A percentile compares a stretch with the other conserved stretches of the same genome.
These are phyloP conservation scores for Kryptolebias marmoratus DNA, from an alignment of 2,113 vertebrate genomes.

Conservation along the genomic window DNA sequence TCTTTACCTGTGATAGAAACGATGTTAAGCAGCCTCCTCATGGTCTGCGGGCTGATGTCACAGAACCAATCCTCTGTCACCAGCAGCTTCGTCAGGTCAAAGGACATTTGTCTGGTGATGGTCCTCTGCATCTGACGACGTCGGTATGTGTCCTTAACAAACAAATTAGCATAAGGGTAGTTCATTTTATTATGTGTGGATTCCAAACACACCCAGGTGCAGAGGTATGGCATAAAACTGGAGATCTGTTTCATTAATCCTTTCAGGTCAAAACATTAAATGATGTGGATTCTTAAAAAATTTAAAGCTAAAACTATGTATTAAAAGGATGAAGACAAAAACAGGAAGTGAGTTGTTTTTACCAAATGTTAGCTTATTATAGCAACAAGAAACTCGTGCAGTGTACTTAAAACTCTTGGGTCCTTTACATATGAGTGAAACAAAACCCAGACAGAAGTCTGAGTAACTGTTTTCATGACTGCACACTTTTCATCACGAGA, in stretches of 20 bases:
- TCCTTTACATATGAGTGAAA: no score
- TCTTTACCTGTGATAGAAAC: constrained; percentile 93
- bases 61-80: constrained; percentile 99
- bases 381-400: no score
- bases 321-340: no score
- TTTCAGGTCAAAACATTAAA: background rate
- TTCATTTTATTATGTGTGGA: background rate
- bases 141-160: constrained; percentile 90
- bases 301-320: no score
- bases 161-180: constrained; percentile 11
- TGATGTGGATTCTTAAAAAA: no score
- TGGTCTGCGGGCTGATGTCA: constrained; percentile 98
- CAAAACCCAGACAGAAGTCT: no score
- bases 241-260: background rate
- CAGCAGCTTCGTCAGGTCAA: constrained; percentile 95
- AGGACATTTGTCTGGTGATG: constrained; percentile 97
- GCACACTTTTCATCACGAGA: no score
- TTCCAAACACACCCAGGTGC: background rate
- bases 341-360: no score
- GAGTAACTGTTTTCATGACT: no score
- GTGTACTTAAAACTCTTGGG: no score
- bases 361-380: no score
- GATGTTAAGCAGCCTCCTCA: constrained; percentile 96
- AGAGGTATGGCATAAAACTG: background rate
- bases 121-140: constrained; percentile 94